phyloP scores from a whole-genome alignment of 2,888 invertebrate genomes.

The Andricus quercusramuli region DNA sequence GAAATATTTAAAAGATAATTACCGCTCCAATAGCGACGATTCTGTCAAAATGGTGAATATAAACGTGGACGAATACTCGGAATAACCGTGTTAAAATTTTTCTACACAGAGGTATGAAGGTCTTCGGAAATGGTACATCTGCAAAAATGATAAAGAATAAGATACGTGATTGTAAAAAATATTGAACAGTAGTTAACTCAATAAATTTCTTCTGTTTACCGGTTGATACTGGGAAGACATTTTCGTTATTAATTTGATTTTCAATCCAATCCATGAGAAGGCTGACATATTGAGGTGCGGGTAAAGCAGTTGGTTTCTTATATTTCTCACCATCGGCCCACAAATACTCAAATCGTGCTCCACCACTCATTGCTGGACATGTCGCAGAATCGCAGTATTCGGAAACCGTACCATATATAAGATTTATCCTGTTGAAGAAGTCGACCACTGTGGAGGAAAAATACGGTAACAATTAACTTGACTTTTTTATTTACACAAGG shows the following conservation, averaged over 20 bases:
- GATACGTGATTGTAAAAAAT: conserved; percentile 34
- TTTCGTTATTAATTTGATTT: conserved; percentile 92
- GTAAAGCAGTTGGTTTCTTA: conserved; percentile 88
- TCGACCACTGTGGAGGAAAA: conserved; percentile 87
- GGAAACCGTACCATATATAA: conserved; percentile 93
- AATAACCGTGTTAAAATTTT: conserved; percentile 94
- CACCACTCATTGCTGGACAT: conserved; percentile 95
- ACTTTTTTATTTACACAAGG: neutral
- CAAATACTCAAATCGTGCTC: conserved; percentile 92
- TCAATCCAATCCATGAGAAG: conserved; percentile 96
- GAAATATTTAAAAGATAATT: conserved; percentile 77
- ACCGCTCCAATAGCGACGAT: conserved; percentile 92
- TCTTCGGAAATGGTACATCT: conserved; percentile 93
- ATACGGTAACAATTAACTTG: neutral
- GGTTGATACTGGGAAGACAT: conserved; percentile 90
- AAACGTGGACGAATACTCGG: conserved; percentile 95
- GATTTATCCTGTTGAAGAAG: conserved; percentile 95
- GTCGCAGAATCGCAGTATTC: conserved; percentile 90
- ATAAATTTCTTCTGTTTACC: conserved; percentile 75
- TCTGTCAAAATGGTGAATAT: conserved; percentile 96
- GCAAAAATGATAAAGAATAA: conserved; percentile 64
- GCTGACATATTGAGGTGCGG: conserved; percentile 91
- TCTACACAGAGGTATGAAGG: conserved; percentile 88
- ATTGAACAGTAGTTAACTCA: neutral
- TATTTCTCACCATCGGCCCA: conserved; percentile 92